These are phyloP conservation scores for Dipodomys merriami DNA, from an alignment of 2,113 vertebrate genomes.

Conservation along the genomic window DNA sequence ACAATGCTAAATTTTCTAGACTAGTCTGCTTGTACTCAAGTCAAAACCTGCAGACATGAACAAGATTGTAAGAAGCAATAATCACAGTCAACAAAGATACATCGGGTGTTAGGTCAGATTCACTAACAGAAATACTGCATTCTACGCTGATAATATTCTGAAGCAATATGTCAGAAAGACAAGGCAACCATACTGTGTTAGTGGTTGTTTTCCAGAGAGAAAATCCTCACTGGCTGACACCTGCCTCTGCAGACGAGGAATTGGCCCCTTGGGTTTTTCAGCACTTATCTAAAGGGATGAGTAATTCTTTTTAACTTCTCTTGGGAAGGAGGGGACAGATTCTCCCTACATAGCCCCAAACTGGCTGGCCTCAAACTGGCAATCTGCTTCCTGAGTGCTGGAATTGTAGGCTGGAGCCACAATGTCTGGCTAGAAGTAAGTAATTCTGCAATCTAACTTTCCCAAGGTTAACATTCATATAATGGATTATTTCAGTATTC, in stretches of 20 bases:
- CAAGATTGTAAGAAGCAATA: constrained; percentile 78
- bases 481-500: background rate
- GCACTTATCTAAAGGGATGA: constrained; percentile 60
- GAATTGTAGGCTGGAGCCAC: no score
- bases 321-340: no score
- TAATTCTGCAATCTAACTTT: background rate
- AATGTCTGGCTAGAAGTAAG: background rate
- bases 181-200: constrained; percentile 70
- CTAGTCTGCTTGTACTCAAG: constrained; percentile 79
- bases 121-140: constrained; percentile 76
- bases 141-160: constrained; percentile 70
- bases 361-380: no score
- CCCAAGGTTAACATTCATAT: background rate
- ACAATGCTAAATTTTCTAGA: constrained; percentile 82
- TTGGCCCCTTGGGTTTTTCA: constrained; percentile 54
- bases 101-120: constrained; percentile 73
- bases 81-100: constrained; percentile 80
- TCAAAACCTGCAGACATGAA: constrained; percentile 74
- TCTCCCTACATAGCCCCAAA: no score
- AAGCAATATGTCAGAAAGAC: constrained; percentile 79
- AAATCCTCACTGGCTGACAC: constrained; percentile 55
- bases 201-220: constrained; percentile 67
- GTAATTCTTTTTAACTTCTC: background rate
- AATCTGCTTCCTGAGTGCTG: no score
- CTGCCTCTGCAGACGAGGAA: constrained; percentile 46